Base-by-base conservation (phyloP, 2,113 vertebrate genomes). In the Triplophysa rosa region DNA sequence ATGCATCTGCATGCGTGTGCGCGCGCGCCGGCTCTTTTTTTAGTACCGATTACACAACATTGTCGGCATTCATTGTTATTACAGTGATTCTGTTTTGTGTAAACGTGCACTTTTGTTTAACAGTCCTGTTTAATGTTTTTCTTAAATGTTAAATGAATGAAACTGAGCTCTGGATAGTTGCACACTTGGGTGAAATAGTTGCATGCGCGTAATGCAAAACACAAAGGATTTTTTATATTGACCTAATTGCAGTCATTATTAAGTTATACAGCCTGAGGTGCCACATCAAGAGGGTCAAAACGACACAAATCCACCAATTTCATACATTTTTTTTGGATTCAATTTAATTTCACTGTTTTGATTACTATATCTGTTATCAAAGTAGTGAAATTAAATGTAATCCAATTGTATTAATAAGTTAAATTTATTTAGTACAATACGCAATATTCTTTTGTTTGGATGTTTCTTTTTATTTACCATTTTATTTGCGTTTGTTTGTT, bases 171-270 rank as follows among this genome's bases (percentile, higher is more conserved):
- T 2, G 29, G 29, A 4, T 33, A 33, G 42, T 45, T 45, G 9
- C 10, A 45, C 8, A 33, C 29, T 33, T 45, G 42, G 8, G 10
- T 74, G 71, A n/a, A 21, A 58, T 16, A 58, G 42, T 47, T 62
- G 63, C 52, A 62, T 75, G 24, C 49, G 67, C 58, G 12, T 67
- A 29, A 70, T 64, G 45, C 79, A 61, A 29, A 71, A 75, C 61
- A 81, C 86, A 65, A 87, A 82, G 58, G 21, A 0, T 63, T 47
- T 47, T 70, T 86, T 85, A 21, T 8, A 77, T 76, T 82, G 80
- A 86, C 86, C 85, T 69, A 86, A 81, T 85, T 87, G 84, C 40
- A 56, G 83, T 80, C 76, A 68, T 62, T 52, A 85, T 66, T 67
- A 84, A 81, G 78, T 84, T 69, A 74, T 19, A 73, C 77, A 77